phyloP scores from a whole-genome alignment of 2,113 vertebrate species.

The Megaceryle torquata region DNA sequence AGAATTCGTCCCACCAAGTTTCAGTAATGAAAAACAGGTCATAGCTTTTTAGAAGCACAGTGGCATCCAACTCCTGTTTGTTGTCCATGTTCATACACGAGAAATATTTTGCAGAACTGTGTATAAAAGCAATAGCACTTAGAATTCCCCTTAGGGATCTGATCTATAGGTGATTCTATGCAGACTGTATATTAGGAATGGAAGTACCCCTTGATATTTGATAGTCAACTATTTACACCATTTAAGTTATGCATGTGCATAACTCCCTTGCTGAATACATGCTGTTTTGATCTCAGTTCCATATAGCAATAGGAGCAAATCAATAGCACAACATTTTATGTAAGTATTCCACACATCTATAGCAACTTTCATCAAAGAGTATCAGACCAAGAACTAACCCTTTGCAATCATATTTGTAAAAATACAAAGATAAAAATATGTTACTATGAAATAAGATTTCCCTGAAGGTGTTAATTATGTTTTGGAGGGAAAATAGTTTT shows the following conservation, averaged over 20 bases:
- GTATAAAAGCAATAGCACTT: not conserved
- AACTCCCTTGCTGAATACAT: not conserved
- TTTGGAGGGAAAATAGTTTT: not conserved
- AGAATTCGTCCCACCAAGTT: no score
- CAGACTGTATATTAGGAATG: not conserved
- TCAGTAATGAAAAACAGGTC: no score
- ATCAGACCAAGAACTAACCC: not conserved
- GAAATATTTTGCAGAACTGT: not conserved
- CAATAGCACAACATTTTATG: not conserved
- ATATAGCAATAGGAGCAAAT: not conserved
- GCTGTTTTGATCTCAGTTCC: slow-evolving; percentile 12
- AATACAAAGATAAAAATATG: not conserved
- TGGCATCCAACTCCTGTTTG: no score
- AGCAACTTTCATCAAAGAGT: not conserved
- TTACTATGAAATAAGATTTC: not conserved
- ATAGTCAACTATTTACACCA: not conserved
- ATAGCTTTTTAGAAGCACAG: no score
- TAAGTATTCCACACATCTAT: not conserved
- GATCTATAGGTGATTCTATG: not conserved
- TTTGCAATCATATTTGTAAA: not conserved
- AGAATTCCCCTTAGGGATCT: not conserved
- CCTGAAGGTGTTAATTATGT: not conserved
- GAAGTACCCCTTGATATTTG: slow-evolving; percentile 25
- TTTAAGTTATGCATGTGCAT: not conserved
- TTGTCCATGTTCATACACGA: not conserved